Percentiles rank a stretch among this genome's conserved stretches.
Conservation (phyloP, 1,140 invertebrate species). For the Lasioglossum baleicum region DNA sequence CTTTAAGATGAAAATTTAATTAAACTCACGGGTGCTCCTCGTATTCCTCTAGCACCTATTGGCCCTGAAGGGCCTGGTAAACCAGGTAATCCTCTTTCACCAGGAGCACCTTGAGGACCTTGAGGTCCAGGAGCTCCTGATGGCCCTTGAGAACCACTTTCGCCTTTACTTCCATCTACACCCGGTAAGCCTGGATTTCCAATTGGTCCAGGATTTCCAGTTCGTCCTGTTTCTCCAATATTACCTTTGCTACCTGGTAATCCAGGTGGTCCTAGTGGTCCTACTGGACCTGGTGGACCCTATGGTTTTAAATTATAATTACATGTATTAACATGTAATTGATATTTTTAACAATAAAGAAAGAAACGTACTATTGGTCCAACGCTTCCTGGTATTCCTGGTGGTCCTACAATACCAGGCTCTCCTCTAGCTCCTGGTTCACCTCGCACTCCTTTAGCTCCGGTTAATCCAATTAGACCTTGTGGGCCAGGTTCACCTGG, state of each 20-base stretch:
- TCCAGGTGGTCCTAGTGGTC: conserved; percentile 83
- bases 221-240: conserved; percentile 86
- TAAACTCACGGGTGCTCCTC: conserved; percentile 78
- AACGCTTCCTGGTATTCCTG: conserved; percentile 61
- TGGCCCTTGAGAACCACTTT: conserved; percentile 85
- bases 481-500: conserved; percentile 83
- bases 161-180: conserved; percentile 85
- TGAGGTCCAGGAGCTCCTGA: conserved; percentile 83
- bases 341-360: not conserved
- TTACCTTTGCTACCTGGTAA: conserved; percentile 87
- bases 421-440: conserved; percentile 88
- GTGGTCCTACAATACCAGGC: conserved; percentile 82
- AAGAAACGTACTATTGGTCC: conserved; percentile 56
- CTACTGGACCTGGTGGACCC: conserved; percentile 83
- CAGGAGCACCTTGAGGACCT: conserved; percentile 84
- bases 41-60: conserved; percentile 73
- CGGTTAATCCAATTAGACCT: conserved; percentile 83
- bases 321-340: too few species aligned
- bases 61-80: conserved; percentile 82
- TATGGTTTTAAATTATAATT: conserved; percentile 67
- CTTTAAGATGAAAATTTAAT: too few species aligned
- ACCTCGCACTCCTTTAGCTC: conserved; percentile 88
- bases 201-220: conserved; percentile 85
- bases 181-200: conserved; percentile 86
- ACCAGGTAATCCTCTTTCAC: conserved; percentile 85